Evolutionary conservation across 2,113 vertebrate species (phyloP), one percentile per base, ranked within the genome.

Genomic region (Barnardius zonarius): DNA sequence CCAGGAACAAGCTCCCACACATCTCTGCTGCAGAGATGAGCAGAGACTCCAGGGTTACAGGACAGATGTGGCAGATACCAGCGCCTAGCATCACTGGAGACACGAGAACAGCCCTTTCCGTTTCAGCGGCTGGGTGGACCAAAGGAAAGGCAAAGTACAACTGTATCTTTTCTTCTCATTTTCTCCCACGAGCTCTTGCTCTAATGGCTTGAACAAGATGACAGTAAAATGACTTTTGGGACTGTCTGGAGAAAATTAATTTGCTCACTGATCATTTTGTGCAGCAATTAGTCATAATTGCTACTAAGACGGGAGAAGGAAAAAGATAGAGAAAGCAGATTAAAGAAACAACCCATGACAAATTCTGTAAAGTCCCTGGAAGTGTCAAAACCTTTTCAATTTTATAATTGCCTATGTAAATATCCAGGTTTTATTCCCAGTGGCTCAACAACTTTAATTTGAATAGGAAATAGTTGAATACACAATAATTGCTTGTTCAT

Each of bases 391-490:
- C 16, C 41, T 73, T 46, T 93, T 89, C 48, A 59, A 8, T 84
- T 68, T 84, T 85, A 39, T 63, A 96, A 91, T 63, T 89, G 35
- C 44, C 75, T 92, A 66, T 63, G 49, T 94, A 93, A 97, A 94
- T 88, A 92, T 39, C 46, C 78, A 91, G 54, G 70, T 84, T 95
- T 86, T 95, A 93, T 72, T 96, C 59, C 39, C 80, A 94, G 74
- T 39, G 52, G 54, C 43, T 97, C 97, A 64, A 86, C 85, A 94
- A 76, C 48, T 83, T 95, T 33, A 83, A 80, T 86, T 94, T 81
- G 94, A 97, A 91, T 48, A 72, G 23, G 69, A 96, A 97, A 88
- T 77, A 90, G 48, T 20, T 87, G 83, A 92, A 88, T 88, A 90
- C 80, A 70, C 75, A 96, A 49, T 91, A 84, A 95, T 92, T 86